Percentiles rank a stretch among this genome's conserved stretches.
phyloP scores from a whole-genome alignment of 2,797 vertebrate genomes.

The Psittacula derbiana region DNA sequence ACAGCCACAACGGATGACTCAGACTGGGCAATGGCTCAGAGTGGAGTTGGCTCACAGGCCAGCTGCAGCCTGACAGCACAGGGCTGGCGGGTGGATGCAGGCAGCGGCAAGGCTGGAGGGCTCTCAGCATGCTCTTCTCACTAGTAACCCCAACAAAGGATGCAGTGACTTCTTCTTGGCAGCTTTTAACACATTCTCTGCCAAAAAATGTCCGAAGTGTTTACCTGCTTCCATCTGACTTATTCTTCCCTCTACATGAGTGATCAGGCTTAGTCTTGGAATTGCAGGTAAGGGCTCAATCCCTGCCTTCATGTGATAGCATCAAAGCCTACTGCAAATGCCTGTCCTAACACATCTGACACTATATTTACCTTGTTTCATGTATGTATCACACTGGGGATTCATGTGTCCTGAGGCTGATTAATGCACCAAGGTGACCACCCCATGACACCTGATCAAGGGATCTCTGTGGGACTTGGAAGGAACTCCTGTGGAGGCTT shows the following conservation, averaged over 20 bases:
- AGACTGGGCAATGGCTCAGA: background rate
- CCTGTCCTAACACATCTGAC: background rate
- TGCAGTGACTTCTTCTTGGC: background rate
- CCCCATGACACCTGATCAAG: background rate
- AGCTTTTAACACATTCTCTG: background rate
- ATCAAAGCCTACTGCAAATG: background rate
- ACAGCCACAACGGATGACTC: background rate
- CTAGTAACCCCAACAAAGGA: background rate
- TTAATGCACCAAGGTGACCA: background rate
- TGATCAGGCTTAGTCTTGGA: background rate
- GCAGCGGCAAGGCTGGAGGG: background rate
- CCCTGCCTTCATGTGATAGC: rapidly evolving
- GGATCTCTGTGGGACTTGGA: background rate
- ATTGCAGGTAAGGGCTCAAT: rapidly evolving
- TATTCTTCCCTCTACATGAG: background rate
- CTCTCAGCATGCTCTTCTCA: background rate
- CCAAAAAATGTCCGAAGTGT: background rate
- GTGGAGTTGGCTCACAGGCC: background rate
- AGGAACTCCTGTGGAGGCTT: background rate
- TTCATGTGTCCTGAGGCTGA: background rate
- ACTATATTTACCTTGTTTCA: background rate
- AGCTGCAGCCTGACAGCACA: background rate
- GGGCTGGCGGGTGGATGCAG: background rate
- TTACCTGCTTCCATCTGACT: background rate
- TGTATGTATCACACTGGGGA: background rate